Evolutionary conservation across 1,140 invertebrate species (phyloP).

Genomic region (Steinernema feltiae): DNA sequence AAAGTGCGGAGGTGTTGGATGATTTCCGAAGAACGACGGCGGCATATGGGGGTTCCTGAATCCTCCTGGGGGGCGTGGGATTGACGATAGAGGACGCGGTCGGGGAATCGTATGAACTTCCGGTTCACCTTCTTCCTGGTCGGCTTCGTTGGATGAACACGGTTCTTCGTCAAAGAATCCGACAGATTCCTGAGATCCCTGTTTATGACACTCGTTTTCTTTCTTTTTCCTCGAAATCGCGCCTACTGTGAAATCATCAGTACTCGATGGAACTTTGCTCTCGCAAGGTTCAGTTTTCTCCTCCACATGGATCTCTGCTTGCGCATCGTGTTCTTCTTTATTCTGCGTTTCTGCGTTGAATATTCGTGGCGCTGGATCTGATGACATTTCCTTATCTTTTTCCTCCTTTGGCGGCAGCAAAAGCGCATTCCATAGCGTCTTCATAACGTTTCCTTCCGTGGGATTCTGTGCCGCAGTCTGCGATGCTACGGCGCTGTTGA

Average conservation of each 20-base stretch:
- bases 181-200: background rate
- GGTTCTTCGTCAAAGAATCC: slow-evolving; percentile 9
- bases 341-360: too few relatives aligned
- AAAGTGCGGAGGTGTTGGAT: background rate
- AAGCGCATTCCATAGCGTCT: background rate
- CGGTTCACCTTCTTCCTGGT: background rate
- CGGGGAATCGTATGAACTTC: background rate
- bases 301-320: too few relatives aligned
- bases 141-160: background rate
- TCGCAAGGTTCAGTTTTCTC: background rate
- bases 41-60: background rate
- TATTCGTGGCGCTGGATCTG: too few relatives aligned
- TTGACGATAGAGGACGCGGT: background rate
- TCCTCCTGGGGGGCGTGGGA: background rate
- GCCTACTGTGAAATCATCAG: background rate
- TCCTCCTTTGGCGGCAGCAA: background rate
- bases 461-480: background rate
- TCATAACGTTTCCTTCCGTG: background rate
- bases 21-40: background rate
- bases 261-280: background rate
- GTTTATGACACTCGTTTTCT: background rate
- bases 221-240: background rate
- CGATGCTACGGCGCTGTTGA: background rate
- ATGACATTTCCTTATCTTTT: too few relatives aligned
- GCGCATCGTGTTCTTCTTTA: too few relatives aligned